Base-by-base conservation (phyloP, 2,888 invertebrate genomes). In the Nephrotoma guestfalica region DNA sequence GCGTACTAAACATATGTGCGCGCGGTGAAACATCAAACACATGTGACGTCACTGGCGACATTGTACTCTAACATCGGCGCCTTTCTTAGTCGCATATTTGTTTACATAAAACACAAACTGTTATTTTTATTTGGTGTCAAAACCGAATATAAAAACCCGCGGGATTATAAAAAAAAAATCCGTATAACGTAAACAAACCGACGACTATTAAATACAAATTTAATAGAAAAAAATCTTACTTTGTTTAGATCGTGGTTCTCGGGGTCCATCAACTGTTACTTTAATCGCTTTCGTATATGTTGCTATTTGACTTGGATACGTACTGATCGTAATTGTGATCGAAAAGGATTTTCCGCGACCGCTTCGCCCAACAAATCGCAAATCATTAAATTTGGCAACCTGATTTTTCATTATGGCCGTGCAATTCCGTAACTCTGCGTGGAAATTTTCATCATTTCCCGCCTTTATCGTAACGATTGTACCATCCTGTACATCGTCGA, bases 241-340 rank as follows among this genome's bases (percentile, higher is more conserved):
- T 93, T 97, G 97, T 92, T 98, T 98, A 89, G 97, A 97, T 92
- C 99, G 93, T 15, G 99, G 99, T 92, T 99, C 99, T 89, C 99
- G 93, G 0, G 99, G 99, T 89, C 99, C 99, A 90, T 99, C 99
- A 45, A 99, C 99, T 40, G 99, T 99, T 87, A 99, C 99, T 94
- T 99, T 99, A 91, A 99, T 99, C 86, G 99, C 99, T 91, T 99
- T 99, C 89, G 93, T 95, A 91, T 99, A 99, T 4, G 97, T 96
- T 86, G 98, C 97, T 42, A 98, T 95, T 93, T 99, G 98, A 88
- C 94, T 90, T 9, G 94, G 94, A 88, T 94, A 93, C 4, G 96
- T 94, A 90, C 95, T 95, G 90, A 99, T 97, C 89, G 97, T 97
- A 91, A 99, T 99, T 88, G 98, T 98, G 89, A 99, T 92, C 9